These are phyloP conservation scores for Neoseiulus cucumeris DNA, from an alignment of 1,140 invertebrate species.

Conservation along the genomic window DNA sequence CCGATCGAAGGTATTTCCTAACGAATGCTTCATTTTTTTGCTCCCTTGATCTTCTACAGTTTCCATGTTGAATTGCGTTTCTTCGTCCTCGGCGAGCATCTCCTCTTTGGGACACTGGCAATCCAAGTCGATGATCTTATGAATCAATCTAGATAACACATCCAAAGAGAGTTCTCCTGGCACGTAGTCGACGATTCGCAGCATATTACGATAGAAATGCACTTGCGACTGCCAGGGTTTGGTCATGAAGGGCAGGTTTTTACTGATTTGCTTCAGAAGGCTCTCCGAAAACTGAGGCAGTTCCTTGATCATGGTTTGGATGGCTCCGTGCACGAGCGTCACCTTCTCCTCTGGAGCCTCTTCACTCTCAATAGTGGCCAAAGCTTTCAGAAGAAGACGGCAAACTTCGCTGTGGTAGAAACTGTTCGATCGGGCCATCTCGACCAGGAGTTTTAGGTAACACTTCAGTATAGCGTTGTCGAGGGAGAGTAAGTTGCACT, in stretches of 20 bases:
- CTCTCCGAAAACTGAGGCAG: background rate
- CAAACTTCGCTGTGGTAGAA: background rate
- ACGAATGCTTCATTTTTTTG: background rate
- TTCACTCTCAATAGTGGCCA: background rate
- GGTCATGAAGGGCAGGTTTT: background rate
- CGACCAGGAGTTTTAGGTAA: background rate
- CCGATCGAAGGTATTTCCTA: background rate
- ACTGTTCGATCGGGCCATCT: background rate
- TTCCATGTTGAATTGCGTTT: background rate
- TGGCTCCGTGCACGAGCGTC: background rate
- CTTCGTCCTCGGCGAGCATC: background rate
- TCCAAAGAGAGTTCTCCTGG: background rate
- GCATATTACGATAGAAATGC: background rate
- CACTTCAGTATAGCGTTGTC: background rate
- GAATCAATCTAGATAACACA: background rate
- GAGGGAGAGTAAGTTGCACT: background rate
- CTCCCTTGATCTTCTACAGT: background rate
- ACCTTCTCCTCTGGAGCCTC: background rate
- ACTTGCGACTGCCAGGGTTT: background rate
- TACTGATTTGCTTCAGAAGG: background rate
- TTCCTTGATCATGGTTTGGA: background rate
- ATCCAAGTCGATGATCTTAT: constrained; percentile 3
- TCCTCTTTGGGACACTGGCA: constrained; percentile 3
- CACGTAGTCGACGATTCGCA: background rate
- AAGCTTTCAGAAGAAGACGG: background rate